phyloP scores from a whole-genome alignment of 2,113 vertebrate species.

The Scopus umbretta region DNA sequence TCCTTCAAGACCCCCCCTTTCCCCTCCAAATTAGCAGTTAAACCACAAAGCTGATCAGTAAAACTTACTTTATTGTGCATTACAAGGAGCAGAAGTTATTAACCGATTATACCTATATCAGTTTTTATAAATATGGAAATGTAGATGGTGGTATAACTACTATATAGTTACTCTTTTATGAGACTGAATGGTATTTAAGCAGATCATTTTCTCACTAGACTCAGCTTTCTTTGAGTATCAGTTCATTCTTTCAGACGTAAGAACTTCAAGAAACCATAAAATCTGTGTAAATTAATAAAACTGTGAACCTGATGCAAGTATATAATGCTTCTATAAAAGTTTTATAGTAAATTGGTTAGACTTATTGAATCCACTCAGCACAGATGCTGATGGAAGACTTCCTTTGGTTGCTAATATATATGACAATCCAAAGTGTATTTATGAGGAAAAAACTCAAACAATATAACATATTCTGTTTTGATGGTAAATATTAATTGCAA shows the following conservation, averaged over 20 bases:
- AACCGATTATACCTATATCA: neutral
- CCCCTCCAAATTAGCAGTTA: neutral
- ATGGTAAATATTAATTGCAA: neutral
- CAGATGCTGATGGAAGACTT: constrained; percentile 5
- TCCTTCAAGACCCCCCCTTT: neutral
- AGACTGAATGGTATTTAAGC: constrained; percentile 34
- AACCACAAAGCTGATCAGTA: constrained; percentile 1
- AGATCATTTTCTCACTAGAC: constrained; percentile 53
- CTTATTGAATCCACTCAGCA: constrained; percentile 30
- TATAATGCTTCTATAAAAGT: constrained; percentile 51
- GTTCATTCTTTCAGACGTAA: constrained; percentile 21
- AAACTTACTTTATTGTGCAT: neutral
- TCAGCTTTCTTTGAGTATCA: constrained; percentile 40
- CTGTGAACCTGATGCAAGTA: constrained; percentile 51
- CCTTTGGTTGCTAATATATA: neutral
- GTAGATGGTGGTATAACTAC: neutral
- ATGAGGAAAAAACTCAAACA: neutral
- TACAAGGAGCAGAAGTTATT: neutral
- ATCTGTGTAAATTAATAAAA: constrained; percentile 61
- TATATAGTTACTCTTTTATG: constrained; percentile 26
- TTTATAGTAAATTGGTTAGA: constrained; percentile 62
- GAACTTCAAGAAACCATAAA: constrained; percentile 55
- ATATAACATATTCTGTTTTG: neutral
- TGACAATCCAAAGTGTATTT: neutral
- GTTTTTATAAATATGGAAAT: constrained; percentile 39